phyloP scores from a whole-genome alignment of 1,140 invertebrate species.

The Monochamus saltuarius region DNA sequence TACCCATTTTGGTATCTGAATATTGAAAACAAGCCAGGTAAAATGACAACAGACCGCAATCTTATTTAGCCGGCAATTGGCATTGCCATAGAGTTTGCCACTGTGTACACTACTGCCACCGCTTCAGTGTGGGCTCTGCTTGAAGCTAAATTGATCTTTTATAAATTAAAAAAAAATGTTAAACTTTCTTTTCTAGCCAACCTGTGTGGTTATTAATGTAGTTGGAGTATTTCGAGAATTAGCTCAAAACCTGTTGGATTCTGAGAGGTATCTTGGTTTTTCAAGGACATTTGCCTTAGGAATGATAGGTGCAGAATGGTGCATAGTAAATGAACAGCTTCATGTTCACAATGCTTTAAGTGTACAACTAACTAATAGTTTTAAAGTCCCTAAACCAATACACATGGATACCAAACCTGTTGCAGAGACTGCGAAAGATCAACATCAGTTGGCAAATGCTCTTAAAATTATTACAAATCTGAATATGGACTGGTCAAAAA shows the following conservation, averaged over 20 bases:
- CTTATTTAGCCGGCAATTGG: no score
- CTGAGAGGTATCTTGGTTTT: constrained; percentile 58
- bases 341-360: constrained; percentile 71
- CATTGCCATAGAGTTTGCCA: no score
- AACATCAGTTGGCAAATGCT: constrained; percentile 61
- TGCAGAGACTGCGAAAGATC: constrained; percentile 31
- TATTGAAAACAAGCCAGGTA: no score
- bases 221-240: constrained; percentile 76
- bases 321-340: constrained; percentile 82
- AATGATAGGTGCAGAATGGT: constrained; percentile 62
- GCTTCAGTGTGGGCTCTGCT: no score
- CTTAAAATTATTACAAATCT: constrained; percentile 76
- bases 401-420: constrained; percentile 4
- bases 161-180: no score
- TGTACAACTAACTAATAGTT: constrained; percentile 58
- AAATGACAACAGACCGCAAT: no score
- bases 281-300: constrained; percentile 75
- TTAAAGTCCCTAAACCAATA: constrained; percentile 29
- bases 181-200: constrained; percentile 57
- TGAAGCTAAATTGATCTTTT: no score
- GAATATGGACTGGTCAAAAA: constrained; percentile 77
- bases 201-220: constrained; percentile 68
- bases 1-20: no score
- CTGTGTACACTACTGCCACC: no score
- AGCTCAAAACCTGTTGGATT: constrained; percentile 31